Evolutionary conservation across 2,797 vertebrate species (phyloP), one percentile per base, ranked within the genome.

Genomic region (Heliangelus exortis): DNA sequence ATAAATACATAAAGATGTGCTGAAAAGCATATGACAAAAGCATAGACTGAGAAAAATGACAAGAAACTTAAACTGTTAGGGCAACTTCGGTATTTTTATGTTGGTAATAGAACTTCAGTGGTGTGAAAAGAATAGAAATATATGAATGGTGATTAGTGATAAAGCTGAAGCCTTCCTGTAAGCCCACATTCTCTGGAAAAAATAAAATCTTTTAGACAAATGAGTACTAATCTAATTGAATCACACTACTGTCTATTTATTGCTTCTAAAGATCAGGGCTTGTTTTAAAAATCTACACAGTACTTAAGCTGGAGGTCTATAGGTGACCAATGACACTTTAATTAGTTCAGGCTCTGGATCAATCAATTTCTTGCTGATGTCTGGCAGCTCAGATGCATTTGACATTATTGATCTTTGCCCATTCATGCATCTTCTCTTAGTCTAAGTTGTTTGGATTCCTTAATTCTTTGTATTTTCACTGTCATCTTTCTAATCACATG

Each of bases 341-440:
- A 97, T 97, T 97, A 96, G 92, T 96, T 94, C 77, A 96, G 79
- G 18, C 15, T 86, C 39, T 59, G 86, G 53, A 96, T 97, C 87
- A 96, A 87, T 97, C 91, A 85, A 36, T 95, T 95, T 34, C 91
- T 80, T 89, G n/a, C 63, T 84, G 45, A 58, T 36, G 65, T 74
- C 88, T 91, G 92, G 83, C 59, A 84, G 29, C 72, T 88, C 22
- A 26, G 84, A 77, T 89, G 77, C 31, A 88, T 96, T 91, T 36
- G 25, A 91, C 58, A 58, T 93, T 93, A 97, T 95, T 84, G 90
- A 96, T 96, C 95, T 92, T 94, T 53, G 41, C 84, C 50, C 58
- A 80, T 93, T 85, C 84, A 95, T 94, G 96, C 73, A 89, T 95
- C 67, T 78, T 93, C n/a, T 86, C 75, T 75, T 51, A 48, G 63